A percentile compares a stretch with the other conserved stretches of the same genome.
phyloP scores from a whole-genome alignment of 2,888 invertebrate genomes.

The Andrena haemorrhoa region DNA sequence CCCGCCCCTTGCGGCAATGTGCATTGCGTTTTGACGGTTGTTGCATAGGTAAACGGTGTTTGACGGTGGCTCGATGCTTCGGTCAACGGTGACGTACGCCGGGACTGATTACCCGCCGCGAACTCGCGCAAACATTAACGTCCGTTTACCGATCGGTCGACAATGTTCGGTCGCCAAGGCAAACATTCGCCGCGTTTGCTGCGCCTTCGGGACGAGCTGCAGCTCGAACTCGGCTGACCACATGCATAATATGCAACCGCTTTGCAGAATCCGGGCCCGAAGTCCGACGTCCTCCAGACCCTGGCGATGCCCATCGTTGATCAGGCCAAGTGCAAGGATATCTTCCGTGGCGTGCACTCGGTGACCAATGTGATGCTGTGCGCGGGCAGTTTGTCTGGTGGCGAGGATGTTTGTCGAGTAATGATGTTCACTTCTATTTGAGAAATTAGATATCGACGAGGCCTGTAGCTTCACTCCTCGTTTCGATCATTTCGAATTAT shows the following conservation, averaged over 20 bases:
- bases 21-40: slow-evolving; percentile 34
- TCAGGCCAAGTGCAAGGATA: slow-evolving; percentile 82
- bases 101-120: slow-evolving; percentile 58
- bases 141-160: slow-evolving; percentile 58
- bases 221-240: neutral
- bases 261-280: no score
- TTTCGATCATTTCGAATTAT: no score
- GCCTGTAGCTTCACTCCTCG: no score
- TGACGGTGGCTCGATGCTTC: slow-evolving; percentile 39
- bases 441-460: no score
- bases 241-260: neutral
- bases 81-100: slow-evolving; percentile 45
- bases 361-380: slow-evolving; percentile 79
- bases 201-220: neutral
- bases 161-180: slow-evolving; percentile 47
- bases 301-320: slow-evolving; percentile 84
- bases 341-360: slow-evolving; percentile 77
- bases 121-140: slow-evolving; percentile 60
- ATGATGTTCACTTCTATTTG: neutral
- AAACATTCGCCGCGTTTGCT: slow-evolving; percentile 33
- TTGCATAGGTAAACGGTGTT: slow-evolving; percentile 46
- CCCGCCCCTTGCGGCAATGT: neutral
- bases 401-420: slow-evolving; percentile 76
- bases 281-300: no score
- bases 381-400: slow-evolving; percentile 71